Conservation (phyloP, 1,140 invertebrate genomes). For the Homalodisca vitripennis region DNA sequence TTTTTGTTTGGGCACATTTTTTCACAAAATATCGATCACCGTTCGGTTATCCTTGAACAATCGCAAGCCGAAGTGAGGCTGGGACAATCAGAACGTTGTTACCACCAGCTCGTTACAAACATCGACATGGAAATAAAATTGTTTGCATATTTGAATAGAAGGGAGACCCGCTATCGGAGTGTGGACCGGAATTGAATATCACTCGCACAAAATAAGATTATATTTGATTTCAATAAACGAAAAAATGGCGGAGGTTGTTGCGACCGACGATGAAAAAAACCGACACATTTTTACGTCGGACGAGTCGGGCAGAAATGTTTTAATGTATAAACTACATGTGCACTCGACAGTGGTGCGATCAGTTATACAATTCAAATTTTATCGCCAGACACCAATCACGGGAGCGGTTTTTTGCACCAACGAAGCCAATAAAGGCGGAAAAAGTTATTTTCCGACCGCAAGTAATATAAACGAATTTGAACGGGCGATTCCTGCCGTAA, state of each 20-base stretch:
- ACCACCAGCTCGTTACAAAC: neutral
- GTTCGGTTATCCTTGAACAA: neutral
- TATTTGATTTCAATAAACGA: constrained; percentile 25
- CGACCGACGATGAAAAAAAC: neutral
- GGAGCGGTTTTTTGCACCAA: constrained; percentile 21
- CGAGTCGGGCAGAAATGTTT: constrained; percentile 16
- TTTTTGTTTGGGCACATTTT: too few species aligned
- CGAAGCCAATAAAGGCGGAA: constrained; percentile 27
- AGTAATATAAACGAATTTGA: constrained; percentile 28
- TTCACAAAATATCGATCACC: too few species aligned
- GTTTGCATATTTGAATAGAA: constrained; percentile 23
- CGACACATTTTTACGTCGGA: constrained; percentile 18
- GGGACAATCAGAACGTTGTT: neutral
- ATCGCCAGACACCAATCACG: constrained; percentile 28
- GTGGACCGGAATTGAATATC: neutral
- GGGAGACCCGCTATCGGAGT: neutral
- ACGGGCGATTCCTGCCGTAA: constrained; percentile 13
- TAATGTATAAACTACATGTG: constrained; percentile 23
- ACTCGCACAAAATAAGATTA: constrained; percentile 17
- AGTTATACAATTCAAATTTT: constrained; percentile 32
- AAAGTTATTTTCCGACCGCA: constrained; percentile 28
- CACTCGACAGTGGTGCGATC: constrained; percentile 16
- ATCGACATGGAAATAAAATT: neutral
- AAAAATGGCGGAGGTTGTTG: neutral
- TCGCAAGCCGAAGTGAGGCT: neutral